These are phyloP conservation scores for Alethe diademata DNA, from an alignment of 2,113 vertebrate species.

Conservation along the genomic window DNA sequence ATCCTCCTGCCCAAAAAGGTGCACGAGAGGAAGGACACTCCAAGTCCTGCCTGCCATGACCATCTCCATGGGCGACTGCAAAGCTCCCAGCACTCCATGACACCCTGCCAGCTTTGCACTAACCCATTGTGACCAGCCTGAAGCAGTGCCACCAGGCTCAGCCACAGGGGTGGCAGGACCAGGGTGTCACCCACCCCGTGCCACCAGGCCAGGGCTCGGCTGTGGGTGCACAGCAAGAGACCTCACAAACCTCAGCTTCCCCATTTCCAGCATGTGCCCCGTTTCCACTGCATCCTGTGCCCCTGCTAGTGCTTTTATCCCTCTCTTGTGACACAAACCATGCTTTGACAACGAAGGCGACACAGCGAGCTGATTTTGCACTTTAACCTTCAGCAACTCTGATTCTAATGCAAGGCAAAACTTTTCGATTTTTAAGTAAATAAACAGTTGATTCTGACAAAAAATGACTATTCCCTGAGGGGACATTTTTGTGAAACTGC, in stretches of 20 bases:
- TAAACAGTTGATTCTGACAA: conserved; percentile 62
- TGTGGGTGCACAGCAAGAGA: neutral
- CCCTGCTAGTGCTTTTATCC: neutral
- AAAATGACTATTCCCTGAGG: conserved; percentile 42
- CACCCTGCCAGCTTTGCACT: neutral
- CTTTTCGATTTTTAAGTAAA: conserved; percentile 60
- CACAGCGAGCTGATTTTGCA: conserved; percentile 6
- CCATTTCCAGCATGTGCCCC: neutral
- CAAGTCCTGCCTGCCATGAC: neutral
- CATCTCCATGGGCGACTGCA: neutral
- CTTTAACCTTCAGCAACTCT: conserved; percentile 32
- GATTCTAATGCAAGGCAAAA: conserved; percentile 47
- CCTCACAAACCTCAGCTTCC: neutral
- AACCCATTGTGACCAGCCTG: neutral
- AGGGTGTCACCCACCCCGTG: accelerated
- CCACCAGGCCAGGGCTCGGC: neutral
- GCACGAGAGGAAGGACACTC: neutral
- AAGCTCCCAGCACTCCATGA: neutral
- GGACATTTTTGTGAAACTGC: conserved; percentile 57
- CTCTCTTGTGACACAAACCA: neutral
- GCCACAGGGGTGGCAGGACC: accelerated
- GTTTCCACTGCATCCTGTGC: neutral
- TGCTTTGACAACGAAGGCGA: neutral
- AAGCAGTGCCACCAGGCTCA: accelerated
- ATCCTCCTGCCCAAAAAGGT: neutral